These are phyloP conservation scores for Chironomus riparius DNA, from an alignment of 2,888 invertebrate species.

Conservation along the genomic window DNA sequence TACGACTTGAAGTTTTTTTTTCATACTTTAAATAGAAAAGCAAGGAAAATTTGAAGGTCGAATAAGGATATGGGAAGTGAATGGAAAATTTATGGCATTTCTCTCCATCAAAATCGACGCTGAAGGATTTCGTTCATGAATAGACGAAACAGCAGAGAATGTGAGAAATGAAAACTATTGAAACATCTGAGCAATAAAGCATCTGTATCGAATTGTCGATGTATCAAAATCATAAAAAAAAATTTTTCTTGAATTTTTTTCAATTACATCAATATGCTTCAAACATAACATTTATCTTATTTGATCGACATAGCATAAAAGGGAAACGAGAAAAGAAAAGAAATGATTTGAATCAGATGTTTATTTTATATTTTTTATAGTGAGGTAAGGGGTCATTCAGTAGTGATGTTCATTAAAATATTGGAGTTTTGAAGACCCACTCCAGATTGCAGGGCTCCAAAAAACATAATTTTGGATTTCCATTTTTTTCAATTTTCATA, in stretches of 20 bases:
- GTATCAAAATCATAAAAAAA: background rate
- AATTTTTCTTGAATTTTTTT: background rate
- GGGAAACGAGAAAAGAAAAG: background rate
- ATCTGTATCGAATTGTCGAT: background rate
- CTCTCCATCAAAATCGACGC: background rate
- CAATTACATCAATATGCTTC: constrained; percentile 4
- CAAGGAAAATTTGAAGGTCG: background rate
- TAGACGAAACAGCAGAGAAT: background rate
- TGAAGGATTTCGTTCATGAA: background rate
- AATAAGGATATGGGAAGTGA: no score
- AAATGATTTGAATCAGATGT: background rate
- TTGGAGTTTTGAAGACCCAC: no score
- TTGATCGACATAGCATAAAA: background rate
- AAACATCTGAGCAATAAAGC: background rate
- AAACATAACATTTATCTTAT: background rate
- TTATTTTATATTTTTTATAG: background rate
- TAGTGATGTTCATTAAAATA: no score
- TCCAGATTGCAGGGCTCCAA: no score
- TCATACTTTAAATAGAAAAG: background rate
- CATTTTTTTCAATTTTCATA: no score
- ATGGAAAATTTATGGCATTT: background rate
- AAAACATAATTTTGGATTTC: no score
- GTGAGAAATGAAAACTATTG: background rate
- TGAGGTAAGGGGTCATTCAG: no score
- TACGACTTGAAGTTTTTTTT: background rate